phyloP scores from a whole-genome alignment of 2,113 vertebrate genomes.

The cat (Felis catus) region DNA sequence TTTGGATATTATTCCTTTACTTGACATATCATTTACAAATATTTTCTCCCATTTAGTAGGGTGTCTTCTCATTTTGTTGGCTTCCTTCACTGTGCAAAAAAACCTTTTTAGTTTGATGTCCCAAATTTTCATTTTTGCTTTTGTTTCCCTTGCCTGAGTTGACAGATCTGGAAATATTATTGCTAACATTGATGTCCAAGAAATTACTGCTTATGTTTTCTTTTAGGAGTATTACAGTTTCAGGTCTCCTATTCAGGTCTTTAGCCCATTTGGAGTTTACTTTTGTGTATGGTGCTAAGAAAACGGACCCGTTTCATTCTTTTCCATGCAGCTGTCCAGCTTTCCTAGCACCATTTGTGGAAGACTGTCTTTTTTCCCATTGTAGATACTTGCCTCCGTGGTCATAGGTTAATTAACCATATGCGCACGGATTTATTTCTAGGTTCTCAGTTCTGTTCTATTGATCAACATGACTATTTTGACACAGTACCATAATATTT shows the following conservation, averaged over 20 bases:
- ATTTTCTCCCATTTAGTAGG: neutral
- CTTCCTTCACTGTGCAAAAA: neutral
- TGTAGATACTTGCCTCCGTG: neutral
- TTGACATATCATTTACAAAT: neutral
- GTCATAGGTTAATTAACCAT: neutral
- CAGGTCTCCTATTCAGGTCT: neutral
- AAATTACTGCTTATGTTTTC: neutral
- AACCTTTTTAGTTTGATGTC: neutral
- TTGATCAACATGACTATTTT: neutral
- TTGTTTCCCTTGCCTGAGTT: neutral
- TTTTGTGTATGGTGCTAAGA: neutral
- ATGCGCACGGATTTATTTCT: neutral
- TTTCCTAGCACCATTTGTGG: neutral
- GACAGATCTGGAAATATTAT: neutral
- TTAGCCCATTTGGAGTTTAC: neutral
- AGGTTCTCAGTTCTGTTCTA: neutral
- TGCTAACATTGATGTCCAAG: neutral
- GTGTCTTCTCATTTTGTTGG: neutral
- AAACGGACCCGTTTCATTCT: neutral
- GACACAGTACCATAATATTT: neutral
- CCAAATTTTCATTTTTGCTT: neutral
- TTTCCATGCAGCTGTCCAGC: neutral
- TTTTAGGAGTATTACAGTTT: neutral
- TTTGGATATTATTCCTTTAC: neutral
- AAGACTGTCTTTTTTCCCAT: neutral